Conservation (phyloP, 2,888 invertebrate species). For the Chrysodeixis includens region DNA sequence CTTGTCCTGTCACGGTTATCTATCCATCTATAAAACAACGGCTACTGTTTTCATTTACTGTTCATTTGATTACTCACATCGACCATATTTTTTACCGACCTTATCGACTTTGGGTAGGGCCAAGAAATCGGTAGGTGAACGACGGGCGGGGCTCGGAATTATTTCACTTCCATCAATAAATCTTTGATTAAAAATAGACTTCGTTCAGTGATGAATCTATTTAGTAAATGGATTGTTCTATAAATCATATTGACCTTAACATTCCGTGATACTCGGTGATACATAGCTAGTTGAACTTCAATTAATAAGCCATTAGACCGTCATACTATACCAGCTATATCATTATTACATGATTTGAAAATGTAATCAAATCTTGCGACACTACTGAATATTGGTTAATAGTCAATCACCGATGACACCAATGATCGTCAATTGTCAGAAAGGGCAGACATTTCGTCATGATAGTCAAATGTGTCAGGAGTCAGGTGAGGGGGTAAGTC, state of each 20-base stretch:
- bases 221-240: slow-evolving; percentile 38
- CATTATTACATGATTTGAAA: slow-evolving; percentile 18
- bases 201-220: slow-evolving; percentile 39
- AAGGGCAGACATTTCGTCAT: slow-evolving; percentile 53
- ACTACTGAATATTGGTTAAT: slow-evolving; percentile 31
- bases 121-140: slow-evolving; percentile 39
- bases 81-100: slow-evolving; percentile 41
- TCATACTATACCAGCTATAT: slow-evolving; percentile 32
- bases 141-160: slow-evolving; percentile 41
- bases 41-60: slow-evolving; percentile 37
- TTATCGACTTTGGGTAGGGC: slow-evolving; percentile 52
- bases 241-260: slow-evolving; percentile 44
- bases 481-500: slow-evolving; percentile 64
- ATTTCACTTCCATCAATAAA: slow-evolving; percentile 47
- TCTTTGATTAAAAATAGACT: slow-evolving; percentile 53
- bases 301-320: slow-evolving; percentile 25
- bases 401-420: slow-evolving; percentile 26
- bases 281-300: slow-evolving; percentile 22
- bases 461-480: slow-evolving; percentile 63
- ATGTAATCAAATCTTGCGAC: slow-evolving; percentile 26
- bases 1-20: slow-evolving; percentile 42
- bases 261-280: slow-evolving; percentile 31
- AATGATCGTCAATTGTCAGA: slow-evolving; percentile 54
- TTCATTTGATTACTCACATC: slow-evolving; percentile 45
- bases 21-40: slow-evolving; percentile 36